Percentiles rank a stretch among this genome's conserved stretches.
Conservation (phyloP, 2,113 vertebrate genomes). For the Odontophorus gujanensis region DNA sequence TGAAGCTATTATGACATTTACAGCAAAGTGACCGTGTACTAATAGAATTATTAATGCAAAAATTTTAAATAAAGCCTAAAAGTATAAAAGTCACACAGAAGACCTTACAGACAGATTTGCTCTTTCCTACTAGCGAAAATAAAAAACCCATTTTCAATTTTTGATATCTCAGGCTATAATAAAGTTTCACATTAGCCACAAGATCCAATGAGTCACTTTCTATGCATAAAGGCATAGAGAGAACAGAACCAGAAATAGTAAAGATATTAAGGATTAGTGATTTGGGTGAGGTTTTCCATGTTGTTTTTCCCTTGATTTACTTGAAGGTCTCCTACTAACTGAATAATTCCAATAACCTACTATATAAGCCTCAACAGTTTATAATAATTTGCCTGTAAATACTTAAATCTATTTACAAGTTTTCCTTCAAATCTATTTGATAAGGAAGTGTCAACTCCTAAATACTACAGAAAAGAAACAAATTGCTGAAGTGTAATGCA, state of each 20-base stretch:
- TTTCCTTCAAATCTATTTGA: background rate
- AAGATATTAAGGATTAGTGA: background rate
- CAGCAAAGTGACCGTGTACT: background rate
- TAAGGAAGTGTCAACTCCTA: background rate
- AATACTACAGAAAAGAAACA: background rate
- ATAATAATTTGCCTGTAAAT: background rate
- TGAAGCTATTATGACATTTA: background rate
- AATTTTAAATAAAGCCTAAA: background rate
- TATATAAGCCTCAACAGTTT: accelerated
- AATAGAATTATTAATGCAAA: background rate
- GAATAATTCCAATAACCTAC: background rate
- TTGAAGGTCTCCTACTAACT: background rate
- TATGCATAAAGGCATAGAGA: background rate
- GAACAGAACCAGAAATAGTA: background rate
- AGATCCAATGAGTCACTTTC: background rate
- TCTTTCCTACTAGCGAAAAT: background rate
- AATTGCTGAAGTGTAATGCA: background rate
- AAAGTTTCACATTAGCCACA: background rate
- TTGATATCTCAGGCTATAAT: background rate
- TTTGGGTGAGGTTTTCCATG: background rate
- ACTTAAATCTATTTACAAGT: background rate
- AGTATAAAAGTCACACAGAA: background rate
- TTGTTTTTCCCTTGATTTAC: background rate
- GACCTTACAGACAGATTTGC: background rate
- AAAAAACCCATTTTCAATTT: slow-evolving; percentile 1